Conservation (phyloP, 2,888 invertebrate species). For the Malachius bipustulatus region DNA sequence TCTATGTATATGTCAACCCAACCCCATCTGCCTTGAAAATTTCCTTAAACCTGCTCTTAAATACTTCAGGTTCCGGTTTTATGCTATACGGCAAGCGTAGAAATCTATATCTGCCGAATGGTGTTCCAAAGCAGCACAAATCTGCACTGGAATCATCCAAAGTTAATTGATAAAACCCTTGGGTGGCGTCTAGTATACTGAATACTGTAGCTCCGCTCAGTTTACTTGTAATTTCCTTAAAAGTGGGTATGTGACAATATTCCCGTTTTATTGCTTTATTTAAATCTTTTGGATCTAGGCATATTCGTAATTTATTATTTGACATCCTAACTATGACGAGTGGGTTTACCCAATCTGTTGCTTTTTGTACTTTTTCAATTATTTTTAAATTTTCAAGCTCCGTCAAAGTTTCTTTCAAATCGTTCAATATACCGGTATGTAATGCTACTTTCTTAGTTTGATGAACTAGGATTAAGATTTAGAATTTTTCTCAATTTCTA, state of each 20-base stretch:
- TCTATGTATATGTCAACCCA: slow-evolving; percentile 17
- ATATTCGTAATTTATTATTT: slow-evolving; percentile 20
- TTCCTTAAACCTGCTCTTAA: slow-evolving; percentile 13
- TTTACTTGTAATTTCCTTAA: slow-evolving; percentile 24
- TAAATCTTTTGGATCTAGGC: slow-evolving; percentile 25
- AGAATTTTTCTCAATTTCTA: neutral
- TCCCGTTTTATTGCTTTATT: slow-evolving; percentile 22
- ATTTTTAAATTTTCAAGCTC: neutral
- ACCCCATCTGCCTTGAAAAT: slow-evolving; percentile 1
- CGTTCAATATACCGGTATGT: no score
- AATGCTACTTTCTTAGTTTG: slow-evolving; percentile 6
- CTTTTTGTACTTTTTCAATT: slow-evolving; percentile 1
- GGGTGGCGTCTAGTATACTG: slow-evolving; percentile 22
- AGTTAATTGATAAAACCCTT: slow-evolving; percentile 18
- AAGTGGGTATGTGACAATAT: slow-evolving; percentile 18
- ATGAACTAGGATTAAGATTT: slow-evolving; percentile 1
- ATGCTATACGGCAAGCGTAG: slow-evolving; percentile 22
- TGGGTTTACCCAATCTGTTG: slow-evolving; percentile 13
- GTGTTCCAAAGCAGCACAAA: slow-evolving; percentile 23
- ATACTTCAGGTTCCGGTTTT: slow-evolving; percentile 21
- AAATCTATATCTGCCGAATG: slow-evolving; percentile 24
- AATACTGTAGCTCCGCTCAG: slow-evolving; percentile 21
- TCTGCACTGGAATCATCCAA: slow-evolving; percentile 20
- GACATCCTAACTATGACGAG: slow-evolving; percentile 16
- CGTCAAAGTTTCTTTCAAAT: slow-evolving; percentile 1